Evolutionary conservation across 2,113 vertebrate genomes (phyloP), one percentile per base, ranked within the genome.

Genomic region (Artemisiospiza belli): DNA sequence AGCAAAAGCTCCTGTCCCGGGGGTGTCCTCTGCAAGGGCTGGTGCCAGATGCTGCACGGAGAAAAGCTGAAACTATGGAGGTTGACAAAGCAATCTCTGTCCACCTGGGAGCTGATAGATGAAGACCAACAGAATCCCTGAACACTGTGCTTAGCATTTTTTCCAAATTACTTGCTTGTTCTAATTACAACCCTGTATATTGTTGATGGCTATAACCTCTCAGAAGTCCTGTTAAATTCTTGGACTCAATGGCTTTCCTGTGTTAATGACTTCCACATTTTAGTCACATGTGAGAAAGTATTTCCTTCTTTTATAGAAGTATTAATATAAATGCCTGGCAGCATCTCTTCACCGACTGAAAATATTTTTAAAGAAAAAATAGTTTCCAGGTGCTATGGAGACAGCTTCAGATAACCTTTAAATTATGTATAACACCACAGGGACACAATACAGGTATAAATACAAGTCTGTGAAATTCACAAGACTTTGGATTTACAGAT

Each of bases 261-360:
- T 77, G 67, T 83, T 91, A 96, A 94, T n/a, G 85, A 93, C 59
- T 95, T 95, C 87, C 95, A 95, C 61, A 67, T 85, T 95, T 79
- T 67, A 92, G 83, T 88, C 70, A 74, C 58, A 84, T 0, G 13
- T 47, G 33, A 88, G 72, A 80, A 89, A 94, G 62, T 51, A 92
- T 77, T 91, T 96, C 78, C 59, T 85, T 67, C 75, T 90, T 95
- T 83, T 85, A 87, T 10, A 83, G 47, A 47, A 41, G 43, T 76
- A 90, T 87, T 94, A 91, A 63, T 69, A 63, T 16, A 46, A 81
- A 88, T 44, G 72, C 39, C 72, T 92, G 59, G 58, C 67, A 95
- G 75, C 4, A 2, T 55, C n/a, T 82, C 37, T 89, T 91, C 39
- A 69, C 21, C 55, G 55, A 73, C 35, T 30, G 62, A 66, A 83